Conservation (phyloP, 2,888 invertebrate genomes). For the Tenthredo livida region DNA sequence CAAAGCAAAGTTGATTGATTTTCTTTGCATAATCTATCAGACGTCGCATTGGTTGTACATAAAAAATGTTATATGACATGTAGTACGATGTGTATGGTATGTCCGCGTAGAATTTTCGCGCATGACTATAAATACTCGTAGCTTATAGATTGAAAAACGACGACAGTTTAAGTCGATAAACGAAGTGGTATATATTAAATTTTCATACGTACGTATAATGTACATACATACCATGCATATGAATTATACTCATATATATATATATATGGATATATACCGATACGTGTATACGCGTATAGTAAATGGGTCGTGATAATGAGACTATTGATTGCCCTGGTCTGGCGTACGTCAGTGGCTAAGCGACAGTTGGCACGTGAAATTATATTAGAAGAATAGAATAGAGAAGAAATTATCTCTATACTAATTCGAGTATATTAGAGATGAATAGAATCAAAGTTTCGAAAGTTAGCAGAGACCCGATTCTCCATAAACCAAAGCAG, state of each 20-base stretch:
- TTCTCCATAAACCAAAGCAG: not conserved
- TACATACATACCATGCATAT: not conserved
- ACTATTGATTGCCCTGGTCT: conserved; percentile 33
- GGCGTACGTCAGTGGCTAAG: not conserved
- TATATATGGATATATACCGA: not conserved
- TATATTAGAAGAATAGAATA: not conserved
- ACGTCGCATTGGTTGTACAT: not conserved
- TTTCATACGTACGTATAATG: not conserved
- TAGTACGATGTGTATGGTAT: not conserved
- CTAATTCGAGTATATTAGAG: not conserved
- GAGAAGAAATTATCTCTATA: not conserved
- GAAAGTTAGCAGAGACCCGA: not conserved
- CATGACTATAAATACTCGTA: conserved; percentile 1
- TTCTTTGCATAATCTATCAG: not conserved
- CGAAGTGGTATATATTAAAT: not conserved
- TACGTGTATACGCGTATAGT: not conserved
- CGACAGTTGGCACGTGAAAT: conserved; percentile 1
- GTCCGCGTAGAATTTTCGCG: not conserved
- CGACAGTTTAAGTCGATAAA: conserved; percentile 9
- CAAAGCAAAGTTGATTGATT: not conserved
- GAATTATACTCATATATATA: not conserved
- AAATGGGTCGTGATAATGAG: conserved; percentile 24
- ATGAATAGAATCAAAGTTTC: conserved; percentile 33
- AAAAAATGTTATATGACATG: not conserved
- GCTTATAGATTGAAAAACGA: conserved; percentile 19